Evolutionary conservation across 2,113 vertebrate species (phyloP).

Genomic region (Parotia lawesii): DNA sequence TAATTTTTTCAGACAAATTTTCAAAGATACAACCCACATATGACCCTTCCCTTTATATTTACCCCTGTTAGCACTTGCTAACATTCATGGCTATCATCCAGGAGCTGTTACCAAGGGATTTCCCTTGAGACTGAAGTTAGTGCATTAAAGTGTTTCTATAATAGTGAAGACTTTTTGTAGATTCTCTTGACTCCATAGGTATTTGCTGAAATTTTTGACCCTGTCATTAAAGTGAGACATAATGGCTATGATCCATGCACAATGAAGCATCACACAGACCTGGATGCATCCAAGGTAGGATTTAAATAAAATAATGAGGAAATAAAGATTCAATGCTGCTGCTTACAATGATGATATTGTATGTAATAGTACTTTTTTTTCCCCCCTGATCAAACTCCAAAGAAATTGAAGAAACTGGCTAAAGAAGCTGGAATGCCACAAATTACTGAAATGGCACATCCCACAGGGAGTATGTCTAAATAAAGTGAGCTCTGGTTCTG

Average conservation of each 20-base stretch:
- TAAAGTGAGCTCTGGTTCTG: background rate
- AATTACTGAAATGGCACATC: background rate
- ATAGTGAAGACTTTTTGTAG: background rate
- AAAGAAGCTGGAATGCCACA: background rate
- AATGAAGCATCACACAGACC: no score
- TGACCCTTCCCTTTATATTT: background rate
- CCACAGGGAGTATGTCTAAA: background rate
- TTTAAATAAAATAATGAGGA: background rate
- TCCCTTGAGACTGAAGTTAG: background rate
- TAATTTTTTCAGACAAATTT: background rate
- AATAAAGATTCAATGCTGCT: background rate
- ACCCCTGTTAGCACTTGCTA: background rate
- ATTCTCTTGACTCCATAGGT: background rate
- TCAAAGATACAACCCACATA: background rate
- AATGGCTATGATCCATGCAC: no score
- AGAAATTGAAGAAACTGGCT: background rate
- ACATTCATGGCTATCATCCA: background rate
- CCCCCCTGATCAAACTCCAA: background rate
- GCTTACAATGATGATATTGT: background rate
- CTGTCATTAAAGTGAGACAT: no score
- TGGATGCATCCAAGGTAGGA: no score
- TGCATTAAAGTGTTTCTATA: background rate
- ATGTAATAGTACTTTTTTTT: background rate
- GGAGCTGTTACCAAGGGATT: background rate
- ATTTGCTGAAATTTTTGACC: no score